Evolutionary conservation across 2,113 vertebrate genomes (phyloP).

Genomic region (Pluvianellus socialis): DNA sequence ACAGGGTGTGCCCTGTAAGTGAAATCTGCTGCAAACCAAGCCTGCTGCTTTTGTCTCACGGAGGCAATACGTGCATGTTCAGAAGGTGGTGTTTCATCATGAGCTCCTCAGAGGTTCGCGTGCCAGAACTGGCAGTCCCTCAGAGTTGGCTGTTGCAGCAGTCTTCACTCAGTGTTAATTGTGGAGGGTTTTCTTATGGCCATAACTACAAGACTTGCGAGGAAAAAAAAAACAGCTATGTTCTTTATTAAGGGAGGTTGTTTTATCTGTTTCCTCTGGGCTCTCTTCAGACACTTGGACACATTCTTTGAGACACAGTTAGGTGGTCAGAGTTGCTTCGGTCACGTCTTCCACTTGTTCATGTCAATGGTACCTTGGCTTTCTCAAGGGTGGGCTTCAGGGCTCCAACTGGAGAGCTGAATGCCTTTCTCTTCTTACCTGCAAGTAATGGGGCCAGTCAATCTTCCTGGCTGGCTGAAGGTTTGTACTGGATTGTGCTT

Average conservation of each 20-base stretch:
- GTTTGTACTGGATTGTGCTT: background rate
- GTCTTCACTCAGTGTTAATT: background rate
- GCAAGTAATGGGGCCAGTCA: background rate
- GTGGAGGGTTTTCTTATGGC: background rate
- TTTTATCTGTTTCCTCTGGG: background rate
- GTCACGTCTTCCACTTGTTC: background rate
- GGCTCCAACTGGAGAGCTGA: background rate
- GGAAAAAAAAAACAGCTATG: background rate
- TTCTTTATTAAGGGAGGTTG: background rate
- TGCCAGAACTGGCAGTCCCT: background rate
- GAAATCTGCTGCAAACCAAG: background rate
- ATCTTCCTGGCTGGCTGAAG: background rate
- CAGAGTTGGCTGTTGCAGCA: background rate
- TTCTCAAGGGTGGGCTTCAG: background rate
- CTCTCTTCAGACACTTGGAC: background rate
- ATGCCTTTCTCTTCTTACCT: background rate
- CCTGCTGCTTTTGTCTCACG: background rate
- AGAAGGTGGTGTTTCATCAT: background rate
- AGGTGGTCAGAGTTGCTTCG: background rate
- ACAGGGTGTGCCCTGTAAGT: background rate
- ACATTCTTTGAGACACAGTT: background rate
- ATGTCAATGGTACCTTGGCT: rapidly evolving
- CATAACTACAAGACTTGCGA: background rate
- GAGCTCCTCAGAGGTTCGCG: background rate
- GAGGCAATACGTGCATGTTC: rapidly evolving